phyloP scores from a whole-genome alignment of 2,888 invertebrate species.

The Drosophila subquinaria region DNA sequence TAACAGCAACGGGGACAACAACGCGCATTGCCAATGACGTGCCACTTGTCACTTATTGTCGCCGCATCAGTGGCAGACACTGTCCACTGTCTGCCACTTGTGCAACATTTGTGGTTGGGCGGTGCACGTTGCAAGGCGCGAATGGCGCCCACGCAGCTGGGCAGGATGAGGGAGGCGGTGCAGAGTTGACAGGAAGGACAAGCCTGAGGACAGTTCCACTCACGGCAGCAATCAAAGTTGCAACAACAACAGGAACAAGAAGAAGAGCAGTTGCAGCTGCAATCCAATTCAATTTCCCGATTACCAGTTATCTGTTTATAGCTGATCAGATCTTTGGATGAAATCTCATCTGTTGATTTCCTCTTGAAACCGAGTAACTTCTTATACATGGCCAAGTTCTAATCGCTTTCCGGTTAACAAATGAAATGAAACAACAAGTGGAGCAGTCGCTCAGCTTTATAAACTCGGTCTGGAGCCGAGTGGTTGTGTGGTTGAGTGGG shows the following conservation, averaged over 20 bases:
- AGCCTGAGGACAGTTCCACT: conserved; percentile 22
- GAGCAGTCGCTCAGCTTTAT: conserved; percentile 68
- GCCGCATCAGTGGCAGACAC: conserved; percentile 19
- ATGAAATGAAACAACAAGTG: conserved; percentile 73
- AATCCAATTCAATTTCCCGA: background rate
- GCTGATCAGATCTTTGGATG: conserved; percentile 21
- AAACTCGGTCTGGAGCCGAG: conserved; percentile 27
- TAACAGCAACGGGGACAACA: conserved; percentile 22
- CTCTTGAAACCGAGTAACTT: conserved; percentile 79
- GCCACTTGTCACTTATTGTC: conserved; percentile 20
- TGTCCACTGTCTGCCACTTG: conserved; percentile 23
- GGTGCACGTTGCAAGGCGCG: conserved; percentile 76
- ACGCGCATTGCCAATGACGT: conserved; percentile 30
- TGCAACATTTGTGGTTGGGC: conserved; percentile 30
- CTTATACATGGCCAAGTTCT: conserved; percentile 77
- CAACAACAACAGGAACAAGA: background rate
- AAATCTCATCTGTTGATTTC: conserved; percentile 33
- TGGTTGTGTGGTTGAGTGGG: conserved; percentile 50
- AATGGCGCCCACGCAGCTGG: conserved; percentile 86
- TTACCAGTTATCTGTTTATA: conserved; percentile 66
- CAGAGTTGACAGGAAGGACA: conserved; percentile 44
- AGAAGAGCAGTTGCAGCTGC: conserved; percentile 21
- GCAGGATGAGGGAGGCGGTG: conserved; percentile 66
- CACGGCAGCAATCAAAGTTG: conserved; percentile 23
- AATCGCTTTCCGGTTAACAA: conserved; percentile 56